Conservation (phyloP, 2,888 invertebrate genomes). For the Thera britannica region DNA sequence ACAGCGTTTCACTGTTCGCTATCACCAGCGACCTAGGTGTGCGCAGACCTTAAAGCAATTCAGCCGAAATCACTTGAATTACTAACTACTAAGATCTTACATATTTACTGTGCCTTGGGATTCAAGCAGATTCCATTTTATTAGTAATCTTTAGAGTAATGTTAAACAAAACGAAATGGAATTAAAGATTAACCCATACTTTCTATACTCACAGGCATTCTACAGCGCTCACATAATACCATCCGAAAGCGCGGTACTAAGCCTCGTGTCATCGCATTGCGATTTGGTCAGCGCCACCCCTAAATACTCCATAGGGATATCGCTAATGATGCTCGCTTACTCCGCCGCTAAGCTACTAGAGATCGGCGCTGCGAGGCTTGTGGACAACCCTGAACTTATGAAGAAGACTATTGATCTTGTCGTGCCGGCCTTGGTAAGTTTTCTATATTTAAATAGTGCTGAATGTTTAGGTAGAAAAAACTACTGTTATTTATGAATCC, state of each 20-base stretch:
- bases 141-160: too few species aligned
- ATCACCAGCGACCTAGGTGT: too few species aligned
- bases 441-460: neutral
- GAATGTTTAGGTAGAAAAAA: too few species aligned
- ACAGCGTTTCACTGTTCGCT: too few species aligned
- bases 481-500: too few species aligned
- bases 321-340: slow-evolving; percentile 76
- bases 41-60: too few species aligned
- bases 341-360: slow-evolving; percentile 76
- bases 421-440: slow-evolving; percentile 88
- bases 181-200: neutral
- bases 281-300: slow-evolving; percentile 72
- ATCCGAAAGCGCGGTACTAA: slow-evolving; percentile 92
- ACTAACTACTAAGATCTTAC: too few species aligned
- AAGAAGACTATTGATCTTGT: slow-evolving; percentile 88
- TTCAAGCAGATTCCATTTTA: too few species aligned
- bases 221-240: slow-evolving; percentile 92
- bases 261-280: slow-evolving; percentile 85
- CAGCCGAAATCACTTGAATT: too few species aligned
- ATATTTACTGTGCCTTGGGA: too few species aligned
- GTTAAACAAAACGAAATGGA: neutral
- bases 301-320: slow-evolving; percentile 72
- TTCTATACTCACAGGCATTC: slow-evolving; percentile 81
- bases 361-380: slow-evolving; percentile 67
- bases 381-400: slow-evolving; percentile 86